These are phyloP conservation scores for Protobothrops mucrosquamatus DNA, from an alignment of 2,113 vertebrate genomes.

Conservation along the genomic window DNA sequence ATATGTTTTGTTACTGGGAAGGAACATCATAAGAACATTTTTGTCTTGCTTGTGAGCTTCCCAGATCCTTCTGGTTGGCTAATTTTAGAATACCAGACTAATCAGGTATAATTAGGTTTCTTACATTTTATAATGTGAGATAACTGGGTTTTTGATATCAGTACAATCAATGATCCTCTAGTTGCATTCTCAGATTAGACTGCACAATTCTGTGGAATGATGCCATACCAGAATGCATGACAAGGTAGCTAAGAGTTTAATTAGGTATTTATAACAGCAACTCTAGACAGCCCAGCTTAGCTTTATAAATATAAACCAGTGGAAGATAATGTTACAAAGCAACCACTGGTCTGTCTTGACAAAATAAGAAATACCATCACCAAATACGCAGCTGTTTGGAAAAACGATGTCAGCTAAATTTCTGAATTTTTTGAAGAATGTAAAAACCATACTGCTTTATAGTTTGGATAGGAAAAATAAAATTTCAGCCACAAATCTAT, in stretches of 20 bases:
- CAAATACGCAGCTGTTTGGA: slow-evolving; percentile 9
- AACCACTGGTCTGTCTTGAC: neutral
- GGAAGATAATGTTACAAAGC: neutral
- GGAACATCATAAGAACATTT: neutral
- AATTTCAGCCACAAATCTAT: neutral
- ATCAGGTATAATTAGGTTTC: neutral
- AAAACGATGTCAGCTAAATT: slow-evolving; percentile 6
- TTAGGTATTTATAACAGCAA: neutral
- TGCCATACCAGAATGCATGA: neutral
- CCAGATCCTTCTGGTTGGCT: neutral
- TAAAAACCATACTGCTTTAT: neutral
- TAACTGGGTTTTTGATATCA: neutral
- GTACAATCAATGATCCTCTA: neutral
- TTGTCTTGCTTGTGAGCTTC: neutral
- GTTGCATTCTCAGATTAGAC: neutral
- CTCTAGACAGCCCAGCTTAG: neutral
- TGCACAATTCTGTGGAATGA: neutral
- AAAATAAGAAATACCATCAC: neutral
- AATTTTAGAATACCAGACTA: neutral
- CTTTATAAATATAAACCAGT: neutral
- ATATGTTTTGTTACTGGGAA: neutral
- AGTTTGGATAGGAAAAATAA: neutral
- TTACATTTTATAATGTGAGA: neutral
- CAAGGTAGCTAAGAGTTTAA: neutral
- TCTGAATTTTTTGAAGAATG: neutral